phyloP scores from a whole-genome alignment of 2,888 invertebrate species.

The Ichneumoninae sp. region DNA sequence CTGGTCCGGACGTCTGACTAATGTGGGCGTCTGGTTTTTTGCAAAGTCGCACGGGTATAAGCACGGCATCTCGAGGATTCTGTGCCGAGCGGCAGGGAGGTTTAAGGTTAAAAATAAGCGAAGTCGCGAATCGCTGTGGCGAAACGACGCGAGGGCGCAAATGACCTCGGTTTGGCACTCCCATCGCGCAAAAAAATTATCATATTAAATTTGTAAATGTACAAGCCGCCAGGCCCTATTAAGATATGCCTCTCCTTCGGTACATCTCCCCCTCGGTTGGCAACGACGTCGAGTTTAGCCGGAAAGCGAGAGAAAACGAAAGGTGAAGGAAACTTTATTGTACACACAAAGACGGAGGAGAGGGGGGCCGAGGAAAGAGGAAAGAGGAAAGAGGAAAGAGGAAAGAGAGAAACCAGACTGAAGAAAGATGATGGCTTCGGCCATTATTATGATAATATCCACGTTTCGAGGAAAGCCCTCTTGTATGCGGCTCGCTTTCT shows the following conservation, averaged over 20 bases:
- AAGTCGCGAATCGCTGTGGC: conserved; percentile 41
- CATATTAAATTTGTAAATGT: conserved; percentile 81
- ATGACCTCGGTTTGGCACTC: conserved; percentile 75
- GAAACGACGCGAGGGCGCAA: conserved; percentile 72
- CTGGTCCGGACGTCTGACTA: conserved; percentile 74
- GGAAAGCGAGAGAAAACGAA: conserved; percentile 58
- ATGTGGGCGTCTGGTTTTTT: conserved; percentile 69
- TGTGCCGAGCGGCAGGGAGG: conserved; percentile 5
- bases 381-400: conserved; percentile 62
- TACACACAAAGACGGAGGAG: conserved; percentile 3
- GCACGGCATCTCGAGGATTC: conserved; percentile 48
- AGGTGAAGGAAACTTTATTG: conserved; percentile 43
- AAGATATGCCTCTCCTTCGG: conserved; percentile 68
- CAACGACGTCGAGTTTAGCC: conserved; percentile 28
- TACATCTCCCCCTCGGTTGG: conserved; percentile 9
- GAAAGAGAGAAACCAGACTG: conserved; percentile 68
- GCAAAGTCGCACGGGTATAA: conserved; percentile 64
- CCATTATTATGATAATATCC: conserved; percentile 80
- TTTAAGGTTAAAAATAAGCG: conserved; percentile 41
- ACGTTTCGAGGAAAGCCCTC: conserved; percentile 73
- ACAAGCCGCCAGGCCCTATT: conserved; percentile 75
- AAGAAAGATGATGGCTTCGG: conserved; percentile 76
- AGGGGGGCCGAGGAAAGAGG: conserved; percentile 47
- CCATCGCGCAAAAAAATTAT: conserved; percentile 76
- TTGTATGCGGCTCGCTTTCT: conserved; percentile 70